Conservation (phyloP, 2,113 vertebrate genomes). For the Pleuronectes platessa region DNA sequence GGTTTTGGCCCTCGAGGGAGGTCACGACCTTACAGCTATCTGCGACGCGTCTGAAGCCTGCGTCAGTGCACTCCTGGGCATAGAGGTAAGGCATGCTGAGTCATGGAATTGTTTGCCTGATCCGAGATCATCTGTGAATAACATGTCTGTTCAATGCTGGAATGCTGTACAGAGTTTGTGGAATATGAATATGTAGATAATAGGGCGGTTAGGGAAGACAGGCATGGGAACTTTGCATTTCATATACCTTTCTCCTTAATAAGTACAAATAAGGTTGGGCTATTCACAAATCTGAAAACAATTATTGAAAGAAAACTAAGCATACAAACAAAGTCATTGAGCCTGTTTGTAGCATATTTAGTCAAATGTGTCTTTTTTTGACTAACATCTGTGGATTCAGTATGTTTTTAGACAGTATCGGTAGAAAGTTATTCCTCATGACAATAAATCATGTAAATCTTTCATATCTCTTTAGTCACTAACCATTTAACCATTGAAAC, state of each 20-base stretch:
- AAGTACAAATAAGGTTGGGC: too few species aligned
- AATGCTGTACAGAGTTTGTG: too few species aligned
- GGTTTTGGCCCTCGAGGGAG: slow-evolving; percentile 91
- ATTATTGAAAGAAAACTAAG: not conserved
- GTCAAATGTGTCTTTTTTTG: not conserved
- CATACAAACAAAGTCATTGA: not conserved
- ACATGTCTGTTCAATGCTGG: too few species aligned
- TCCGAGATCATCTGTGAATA: too few species aligned
- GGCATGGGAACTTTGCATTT: too few species aligned
- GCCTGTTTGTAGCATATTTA: not conserved
- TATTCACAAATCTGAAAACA: too few species aligned
- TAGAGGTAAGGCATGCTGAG: slow-evolving; percentile 85
- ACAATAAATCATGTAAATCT: not conserved
- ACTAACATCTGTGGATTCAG: not conserved
- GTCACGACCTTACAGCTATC: slow-evolving; percentile 95
- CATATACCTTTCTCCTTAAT: too few species aligned
- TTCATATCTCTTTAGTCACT: not conserved
- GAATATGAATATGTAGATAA: too few species aligned
- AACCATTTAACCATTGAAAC: not conserved
- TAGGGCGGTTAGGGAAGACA: too few species aligned
- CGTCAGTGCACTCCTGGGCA: slow-evolving; percentile 90
- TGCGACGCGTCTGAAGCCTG: slow-evolving; percentile 95
- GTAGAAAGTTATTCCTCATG: not conserved
- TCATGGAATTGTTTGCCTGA: slow-evolving; percentile 11
- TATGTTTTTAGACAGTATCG: not conserved